Base-by-base conservation (phyloP, 92 coral and sea anemone genomes). In the Nematostella vectensis region DNA sequence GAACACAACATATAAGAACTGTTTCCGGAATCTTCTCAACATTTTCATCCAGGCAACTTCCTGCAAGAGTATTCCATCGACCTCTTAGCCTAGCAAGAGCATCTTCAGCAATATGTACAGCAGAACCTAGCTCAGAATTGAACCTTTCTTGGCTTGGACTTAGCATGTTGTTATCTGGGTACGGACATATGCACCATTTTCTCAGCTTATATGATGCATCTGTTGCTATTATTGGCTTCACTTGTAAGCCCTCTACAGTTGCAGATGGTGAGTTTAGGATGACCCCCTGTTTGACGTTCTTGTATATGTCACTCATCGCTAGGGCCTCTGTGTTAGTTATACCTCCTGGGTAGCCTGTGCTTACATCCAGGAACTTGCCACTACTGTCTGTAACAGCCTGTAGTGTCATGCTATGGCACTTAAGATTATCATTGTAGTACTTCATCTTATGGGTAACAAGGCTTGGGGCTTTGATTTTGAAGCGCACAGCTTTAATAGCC, bases 271-370 rank as follows among this genome's bases (percentile, higher is more conserved):
- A 51, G 23, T 39, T 31, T 31, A 77, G 62, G 44, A 77, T 45
- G 19, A 37, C 23, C 17, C 68, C 72, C n/a, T 59, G 49, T 37
- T 50, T 51, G 28, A 77, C 61, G 57, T 63, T 67, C 33, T 67
- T 51, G 48, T 61, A 73, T 21, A 77, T 31, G 25, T 47, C 63
- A 69, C 78, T 70, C 55, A 59, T 42, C n/a, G 63, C 39, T 39
- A 77, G 59, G 58, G 67, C 67, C 44, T 54, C 36, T 15, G 83
- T 39, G 27, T 58, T 27, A 36, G 43, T 58, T 15, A 70, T 47
- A 29, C 78, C 50, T 36, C 83, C 83, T 11, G 78, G 78, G 54
- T 48, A 68, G 11, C 81, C 81, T 2, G 76, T 55, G 50, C 81
- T 76, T 8, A 63, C 67, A 16, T 77, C 68, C 16, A 64, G 57